A percentile compares a stretch with the other conserved stretches of the same genome.
Conservation (phyloP, 30 jellyfish, hydroid and myxozoan species). For the Mastigias papua region DNA sequence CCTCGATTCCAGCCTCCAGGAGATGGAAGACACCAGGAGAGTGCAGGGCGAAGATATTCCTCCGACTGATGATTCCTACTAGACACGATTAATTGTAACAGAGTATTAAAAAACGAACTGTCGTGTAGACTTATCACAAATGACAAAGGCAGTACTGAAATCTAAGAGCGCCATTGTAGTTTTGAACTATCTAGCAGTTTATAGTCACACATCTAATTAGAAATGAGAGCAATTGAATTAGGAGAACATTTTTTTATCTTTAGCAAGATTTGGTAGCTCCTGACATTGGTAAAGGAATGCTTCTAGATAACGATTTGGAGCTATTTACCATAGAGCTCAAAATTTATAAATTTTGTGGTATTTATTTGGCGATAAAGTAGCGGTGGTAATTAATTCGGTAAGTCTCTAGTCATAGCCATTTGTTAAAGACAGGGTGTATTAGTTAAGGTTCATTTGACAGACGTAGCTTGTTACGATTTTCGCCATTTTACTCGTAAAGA, state of each 20-base stretch:
- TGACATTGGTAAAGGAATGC: not conserved
- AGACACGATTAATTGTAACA: not conserved
- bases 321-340: not conserved
- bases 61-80: constrained; percentile 41
- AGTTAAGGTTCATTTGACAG: too few species aligned
- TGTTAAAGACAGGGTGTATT: too few species aligned
- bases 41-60: constrained; percentile 34
- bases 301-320: not conserved
- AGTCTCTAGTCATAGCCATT: too few species aligned
- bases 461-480: too few species aligned
- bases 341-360: too few species aligned
- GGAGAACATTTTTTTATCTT: not conserved
- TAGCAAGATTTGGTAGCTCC: not conserved
- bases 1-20: constrained; percentile 59
- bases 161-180: not conserved
- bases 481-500: too few species aligned
- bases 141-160: not conserved
- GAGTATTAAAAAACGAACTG: not conserved
- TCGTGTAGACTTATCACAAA: not conserved
- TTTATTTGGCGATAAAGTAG: too few species aligned
- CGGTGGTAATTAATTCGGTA: too few species aligned
- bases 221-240: not conserved
- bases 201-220: not conserved
- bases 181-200: not conserved
- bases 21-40: constrained; percentile 32